Conservation (phyloP, 2,888 invertebrate genomes). For the Xestia ashworthii region DNA sequence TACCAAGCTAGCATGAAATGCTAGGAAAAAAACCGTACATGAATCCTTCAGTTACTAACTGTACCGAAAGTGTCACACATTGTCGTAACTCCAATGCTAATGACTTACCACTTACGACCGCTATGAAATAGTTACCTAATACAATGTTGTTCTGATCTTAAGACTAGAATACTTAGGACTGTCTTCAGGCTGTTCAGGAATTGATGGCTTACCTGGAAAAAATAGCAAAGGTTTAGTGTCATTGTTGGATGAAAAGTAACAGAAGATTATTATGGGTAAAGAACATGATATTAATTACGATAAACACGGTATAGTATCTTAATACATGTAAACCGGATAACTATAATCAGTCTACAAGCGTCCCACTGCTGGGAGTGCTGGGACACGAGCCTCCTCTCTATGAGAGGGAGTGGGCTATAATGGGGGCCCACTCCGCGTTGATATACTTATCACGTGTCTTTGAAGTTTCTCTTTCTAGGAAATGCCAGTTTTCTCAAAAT, state of each 20-base stretch:
- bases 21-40: not conserved
- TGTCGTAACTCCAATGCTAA: constrained; percentile 58
- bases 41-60: constrained; percentile 8
- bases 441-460: not conserved
- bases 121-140: constrained; percentile 53
- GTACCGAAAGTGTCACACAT: constrained; percentile 34
- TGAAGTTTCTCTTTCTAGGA: not conserved
- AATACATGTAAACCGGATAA: not conserved
- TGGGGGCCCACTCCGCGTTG: not conserved
- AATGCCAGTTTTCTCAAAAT: not conserved
- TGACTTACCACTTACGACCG: constrained; percentile 56
- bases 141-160: constrained; percentile 26
- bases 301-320: too few relatives aligned
- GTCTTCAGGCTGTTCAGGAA: constrained; percentile 21
- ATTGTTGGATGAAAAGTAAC: not conserved
- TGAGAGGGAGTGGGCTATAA: not conserved
- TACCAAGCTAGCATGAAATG: not conserved
- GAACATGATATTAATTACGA: not conserved
- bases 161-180: constrained; percentile 49
- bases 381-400: not conserved
- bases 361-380: not conserved
- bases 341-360: not conserved
- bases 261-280: not conserved
- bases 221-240: constrained; percentile 43
- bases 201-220: constrained; percentile 64